phyloP scores from a whole-genome alignment of 2,797 vertebrate genomes.

The Acanthurus tractus region DNA sequence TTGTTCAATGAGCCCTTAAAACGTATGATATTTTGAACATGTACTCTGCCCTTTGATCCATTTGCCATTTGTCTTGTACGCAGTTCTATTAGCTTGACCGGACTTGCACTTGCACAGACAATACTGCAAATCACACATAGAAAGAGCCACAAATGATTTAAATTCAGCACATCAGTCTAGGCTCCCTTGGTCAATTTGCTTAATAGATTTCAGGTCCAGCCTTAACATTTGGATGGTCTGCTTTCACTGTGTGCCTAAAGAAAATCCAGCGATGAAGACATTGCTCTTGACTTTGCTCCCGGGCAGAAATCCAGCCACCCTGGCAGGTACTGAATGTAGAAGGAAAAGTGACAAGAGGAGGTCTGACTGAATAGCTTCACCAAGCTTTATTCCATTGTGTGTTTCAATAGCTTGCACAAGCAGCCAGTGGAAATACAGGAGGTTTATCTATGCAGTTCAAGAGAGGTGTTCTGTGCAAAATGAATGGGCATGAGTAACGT shows the following conservation, averaged over 20 bases:
- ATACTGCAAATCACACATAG: slow-evolving; percentile 35
- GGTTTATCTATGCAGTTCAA: slow-evolving; percentile 24
- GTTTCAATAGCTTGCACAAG: slow-evolving; percentile 25
- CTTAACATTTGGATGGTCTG: slow-evolving; percentile 46
- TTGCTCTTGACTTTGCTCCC: slow-evolving; percentile 40
- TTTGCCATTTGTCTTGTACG: slow-evolving; percentile 60
- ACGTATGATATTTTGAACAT: slow-evolving; percentile 29
- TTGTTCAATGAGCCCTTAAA: slow-evolving; percentile 10
- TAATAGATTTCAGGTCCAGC: slow-evolving; percentile 43
- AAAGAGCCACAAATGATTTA: slow-evolving; percentile 47
- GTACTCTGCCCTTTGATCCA: slow-evolving; percentile 40
- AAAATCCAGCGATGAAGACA: slow-evolving; percentile 44
- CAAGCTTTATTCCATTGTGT: slow-evolving; percentile 16
- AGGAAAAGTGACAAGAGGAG: slow-evolving; percentile 20
- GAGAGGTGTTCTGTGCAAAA: slow-evolving; percentile 6
- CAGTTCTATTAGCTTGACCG: slow-evolving; percentile 59
- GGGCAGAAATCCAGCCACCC: slow-evolving; percentile 38
- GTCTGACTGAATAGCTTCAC: slow-evolving; percentile 20
- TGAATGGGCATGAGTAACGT: slow-evolving; percentile 16
- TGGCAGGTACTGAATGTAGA: slow-evolving; percentile 25
- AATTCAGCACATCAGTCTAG: slow-evolving; percentile 46
- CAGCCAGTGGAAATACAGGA: background rate
- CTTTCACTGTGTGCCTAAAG: slow-evolving; percentile 26
- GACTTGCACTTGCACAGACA: slow-evolving; percentile 32
- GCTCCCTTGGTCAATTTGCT: slow-evolving; percentile 35